Evolutionary conservation across 2,888 invertebrate genomes (phyloP), one percentile per base, ranked within the genome.

Genomic region (Philereme transversata): DNA sequence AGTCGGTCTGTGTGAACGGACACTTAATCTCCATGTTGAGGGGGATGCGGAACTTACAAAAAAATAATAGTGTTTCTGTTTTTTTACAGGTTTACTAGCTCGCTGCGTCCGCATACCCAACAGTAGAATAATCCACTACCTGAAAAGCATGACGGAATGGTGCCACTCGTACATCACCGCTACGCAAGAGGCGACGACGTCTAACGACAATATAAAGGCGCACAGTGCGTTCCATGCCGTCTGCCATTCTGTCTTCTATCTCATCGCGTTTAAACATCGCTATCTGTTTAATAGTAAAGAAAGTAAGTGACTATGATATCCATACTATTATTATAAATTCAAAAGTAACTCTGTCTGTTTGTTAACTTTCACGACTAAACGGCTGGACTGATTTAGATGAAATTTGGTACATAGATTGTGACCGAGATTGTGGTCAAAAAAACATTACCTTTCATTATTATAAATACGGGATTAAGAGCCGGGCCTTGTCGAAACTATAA

Each of bases 241-340:
- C 4, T 98, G 98, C 73, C 99, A 99, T 84, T 95, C 97, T 0
- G 92, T 99, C 48, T 99, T 99, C 89, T 98, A 99, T 85, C 93
- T 98, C 10, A 95, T 99, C 63, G 96, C 97, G 0, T 99, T 98
- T 82, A 95, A 98, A 63, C 96, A 97, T 81, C 95, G 95, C 72
- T 96, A 98, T 78, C 92, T 99, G 71, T 95, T 97, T 47, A 93
- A 93, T 59, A 94, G 93, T 72, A 95, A 95, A 81, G 96, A 96
- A 90, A 96, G 98, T 97, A 84, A 94, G 94, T 93, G 22, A 22
- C 22, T 22, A 22, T 22, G 22, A 22, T 22, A 22, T 2, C 22
- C 22, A 22, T 22, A 22, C 22, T 22, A 22, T 22, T 22, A 22
- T 22, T 22, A 22, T 22, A 22, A 22, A 22, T 22, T 22, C 22